A percentile compares a stretch with the other conserved stretches of the same genome.
phyloP scores from a whole-genome alignment of 1,140 invertebrate genomes.

The Apis florea region DNA sequence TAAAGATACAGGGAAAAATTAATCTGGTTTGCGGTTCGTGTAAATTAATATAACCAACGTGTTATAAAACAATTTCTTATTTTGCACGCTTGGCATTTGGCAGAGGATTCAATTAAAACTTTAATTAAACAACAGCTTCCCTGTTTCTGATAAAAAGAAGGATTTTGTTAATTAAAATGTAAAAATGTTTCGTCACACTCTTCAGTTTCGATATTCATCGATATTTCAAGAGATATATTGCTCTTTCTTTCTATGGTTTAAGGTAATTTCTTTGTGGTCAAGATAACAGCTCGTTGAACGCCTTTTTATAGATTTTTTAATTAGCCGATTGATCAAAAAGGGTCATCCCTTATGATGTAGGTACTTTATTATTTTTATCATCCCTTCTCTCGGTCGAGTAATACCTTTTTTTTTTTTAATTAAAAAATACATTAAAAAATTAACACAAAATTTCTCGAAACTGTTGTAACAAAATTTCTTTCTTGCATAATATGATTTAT shows the following conservation, averaged over 20 bases:
- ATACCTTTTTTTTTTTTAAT: neutral
- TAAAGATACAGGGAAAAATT: too few relatives aligned
- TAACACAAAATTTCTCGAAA: too few relatives aligned
- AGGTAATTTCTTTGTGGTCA: neutral
- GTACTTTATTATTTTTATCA: neutral
- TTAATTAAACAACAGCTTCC: neutral
- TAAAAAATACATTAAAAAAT: too few relatives aligned
- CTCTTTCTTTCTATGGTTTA: neutral
- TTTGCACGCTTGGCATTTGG: neutral
- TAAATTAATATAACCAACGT: neutral
- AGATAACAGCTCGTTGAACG: neutral
- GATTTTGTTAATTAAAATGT: neutral
- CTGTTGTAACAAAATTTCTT: too few relatives aligned
- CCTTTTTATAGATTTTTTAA: neutral
- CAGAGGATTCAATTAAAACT: neutral
- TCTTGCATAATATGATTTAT: too few relatives aligned
- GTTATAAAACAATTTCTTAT: too few relatives aligned
- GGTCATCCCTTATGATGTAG: neutral
- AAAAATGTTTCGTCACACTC: neutral
- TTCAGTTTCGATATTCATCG: neutral
- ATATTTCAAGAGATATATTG: neutral
- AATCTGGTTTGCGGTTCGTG: too few relatives aligned
- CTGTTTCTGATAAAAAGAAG: neutral
- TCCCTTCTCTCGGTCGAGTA: too few relatives aligned
- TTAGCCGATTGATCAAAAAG: slow-evolving; percentile 4